Base-by-base conservation (phyloP, 2,888 invertebrate genomes). In the Nesidiocoris tenuis region DNA sequence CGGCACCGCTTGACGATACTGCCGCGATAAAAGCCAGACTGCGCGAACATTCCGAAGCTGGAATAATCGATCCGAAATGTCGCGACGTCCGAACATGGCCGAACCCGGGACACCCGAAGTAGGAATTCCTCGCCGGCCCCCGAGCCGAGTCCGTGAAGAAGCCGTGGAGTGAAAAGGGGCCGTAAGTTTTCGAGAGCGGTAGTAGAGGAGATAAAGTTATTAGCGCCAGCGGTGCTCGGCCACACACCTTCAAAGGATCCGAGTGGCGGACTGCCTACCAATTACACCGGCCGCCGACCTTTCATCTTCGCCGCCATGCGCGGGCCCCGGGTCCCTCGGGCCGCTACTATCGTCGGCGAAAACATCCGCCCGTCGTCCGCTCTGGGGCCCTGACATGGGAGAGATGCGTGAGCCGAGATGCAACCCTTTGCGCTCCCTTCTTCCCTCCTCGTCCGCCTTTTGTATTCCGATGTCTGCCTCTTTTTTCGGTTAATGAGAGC, bases 231-330 rank as follows among this genome's bases (percentile, higher is more conserved):
- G 76, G 76, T 21, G 71, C 18, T 24, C 56, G 77, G 75, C 77
- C 76, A 76, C 77, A 77, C 77, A 77, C 77, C 74, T 70, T 74
- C 64, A 64, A 74, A 74, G 65, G 56, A 55, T 25, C 74, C 63
- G 63, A 17, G 64, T 55, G 64, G 39, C 63, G 55, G 76, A 61
- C 68, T 59, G 65, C 71, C 76, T 75, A 76, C 76, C 80, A 79
- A 79, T 77, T 78, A 78, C 76, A 71, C 70, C 72, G 67, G 67
- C 74, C 61, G 77, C 75, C 68, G 70, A 74, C 66, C 78, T 79
- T 79, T 78, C 78, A 79, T 79, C 77, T 79, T 65, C 75, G 75
- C 79, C 79, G 79, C 72, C 79, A 57, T 74, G 57, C 56, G 39
- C 39, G 39, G 39, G 39, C 39, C 39, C 5, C n/a, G n/a, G n/a